These are phyloP conservation scores for Trissoscelio sp. DNA, from an alignment of 2,888 invertebrate genomes.

Conservation along the genomic window DNA sequence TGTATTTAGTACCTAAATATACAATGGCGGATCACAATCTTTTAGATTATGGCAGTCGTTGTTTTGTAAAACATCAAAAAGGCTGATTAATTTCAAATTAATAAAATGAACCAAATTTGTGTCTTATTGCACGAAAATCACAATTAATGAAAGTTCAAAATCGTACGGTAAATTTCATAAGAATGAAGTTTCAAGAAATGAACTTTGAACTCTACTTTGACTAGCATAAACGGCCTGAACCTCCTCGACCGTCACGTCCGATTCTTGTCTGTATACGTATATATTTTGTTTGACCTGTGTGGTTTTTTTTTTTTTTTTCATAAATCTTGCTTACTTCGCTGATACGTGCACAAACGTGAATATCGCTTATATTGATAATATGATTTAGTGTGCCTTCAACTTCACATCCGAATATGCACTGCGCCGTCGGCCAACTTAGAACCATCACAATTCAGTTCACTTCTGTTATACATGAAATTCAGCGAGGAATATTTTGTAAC, in stretches of 20 bases:
- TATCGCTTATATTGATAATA: constrained; percentile 64
- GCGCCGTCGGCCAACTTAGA: constrained; percentile 67
- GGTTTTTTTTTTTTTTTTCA: constrained; percentile 26
- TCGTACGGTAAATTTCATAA: constrained; percentile 22
- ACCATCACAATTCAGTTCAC: constrained; percentile 69
- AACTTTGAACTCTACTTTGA: constrained; percentile 61
- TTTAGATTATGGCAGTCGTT: constrained; percentile 56
- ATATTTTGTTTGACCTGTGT: constrained; percentile 45
- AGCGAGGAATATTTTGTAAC: constrained; percentile 30
- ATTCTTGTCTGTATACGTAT: constrained; percentile 60
- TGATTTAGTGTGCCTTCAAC: constrained; percentile 66
- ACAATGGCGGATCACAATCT: constrained; percentile 48
- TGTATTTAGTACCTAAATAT: constrained; percentile 28
- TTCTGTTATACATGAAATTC: constrained; percentile 63
- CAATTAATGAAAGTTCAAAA: constrained; percentile 39
- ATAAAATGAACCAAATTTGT: background rate
- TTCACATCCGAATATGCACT: constrained; percentile 67
- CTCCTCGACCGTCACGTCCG: constrained; percentile 55
- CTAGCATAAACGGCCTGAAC: constrained; percentile 66
- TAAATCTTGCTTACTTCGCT: constrained; percentile 60
- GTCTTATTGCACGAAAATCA: constrained; percentile 57
- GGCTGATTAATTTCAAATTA: background rate
- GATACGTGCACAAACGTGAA: constrained; percentile 68
- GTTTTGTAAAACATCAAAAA: background rate
- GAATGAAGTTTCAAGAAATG: background rate